These are phyloP conservation scores for Cynopterus brachyotis DNA, from an alignment of 2,113 vertebrate species.

Conservation along the genomic window DNA sequence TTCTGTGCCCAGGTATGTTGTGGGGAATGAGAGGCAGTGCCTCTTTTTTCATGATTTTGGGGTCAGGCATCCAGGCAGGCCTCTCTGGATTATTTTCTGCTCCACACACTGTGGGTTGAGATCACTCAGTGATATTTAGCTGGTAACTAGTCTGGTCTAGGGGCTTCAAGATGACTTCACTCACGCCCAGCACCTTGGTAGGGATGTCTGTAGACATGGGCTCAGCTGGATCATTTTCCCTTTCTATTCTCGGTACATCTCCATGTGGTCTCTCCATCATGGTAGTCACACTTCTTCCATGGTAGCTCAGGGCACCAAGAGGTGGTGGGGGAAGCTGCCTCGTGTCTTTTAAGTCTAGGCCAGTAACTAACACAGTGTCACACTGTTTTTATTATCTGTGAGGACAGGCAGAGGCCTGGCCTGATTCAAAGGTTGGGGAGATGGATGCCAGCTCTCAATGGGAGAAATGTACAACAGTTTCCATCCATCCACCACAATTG, in stretches of 20 bases:
- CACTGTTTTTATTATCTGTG: neutral
- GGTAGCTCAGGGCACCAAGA: neutral
- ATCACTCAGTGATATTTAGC: neutral
- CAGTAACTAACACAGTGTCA: neutral
- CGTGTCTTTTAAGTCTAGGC: neutral
- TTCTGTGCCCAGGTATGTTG: neutral
- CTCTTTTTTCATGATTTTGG: neutral
- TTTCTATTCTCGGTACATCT: neutral
- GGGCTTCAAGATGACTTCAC: neutral
- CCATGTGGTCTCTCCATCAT: neutral
- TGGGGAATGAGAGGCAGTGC: neutral
- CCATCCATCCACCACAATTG: neutral
- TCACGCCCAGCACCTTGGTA: neutral
- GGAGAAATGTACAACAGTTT: neutral
- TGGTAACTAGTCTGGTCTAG: neutral
- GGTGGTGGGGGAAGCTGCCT: neutral
- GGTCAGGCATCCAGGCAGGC: neutral
- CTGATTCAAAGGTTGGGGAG: neutral
- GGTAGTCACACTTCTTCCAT: neutral
- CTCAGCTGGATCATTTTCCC: neutral
- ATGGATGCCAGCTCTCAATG: neutral
- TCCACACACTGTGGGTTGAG: neutral
- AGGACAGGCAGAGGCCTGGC: neutral
- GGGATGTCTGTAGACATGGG: neutral
- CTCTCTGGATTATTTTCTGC: neutral